Evolutionary conservation across 2,797 vertebrate species (phyloP), one percentile per base, ranked within the genome.

Genomic region (Enteromius anoplus): DNA sequence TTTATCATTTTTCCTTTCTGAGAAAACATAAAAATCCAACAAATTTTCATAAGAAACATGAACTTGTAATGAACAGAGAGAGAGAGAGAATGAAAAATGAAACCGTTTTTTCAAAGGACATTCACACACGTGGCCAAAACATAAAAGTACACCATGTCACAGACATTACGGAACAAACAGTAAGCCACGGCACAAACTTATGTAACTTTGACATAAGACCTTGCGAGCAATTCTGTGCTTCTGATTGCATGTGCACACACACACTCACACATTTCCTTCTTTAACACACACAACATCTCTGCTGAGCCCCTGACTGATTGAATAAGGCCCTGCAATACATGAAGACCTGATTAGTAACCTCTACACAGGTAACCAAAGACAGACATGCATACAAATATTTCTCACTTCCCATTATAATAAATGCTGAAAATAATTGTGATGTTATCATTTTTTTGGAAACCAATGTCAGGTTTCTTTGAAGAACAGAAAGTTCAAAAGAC

Each of bases 61-160:
- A 11, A 58, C 8, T 47, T 49, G 21, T 45, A 60, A 80, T 71
- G 10, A 70, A 45, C 1, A 69, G 79, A 75, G 47, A 42, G 37
- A 40, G 37, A 37, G 37, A 40, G 40, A 40, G 40, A 40, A 71
- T 75, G 32, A 7, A 65, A 53, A 75, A 42, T 65, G 0, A 26
- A 51, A 19, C 65, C 0, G 7, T 26, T 82, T 75, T 55, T 62
- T 40, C 8, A 72, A 75, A 68, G 47, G 60, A 75, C 32, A 17
- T 53, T 60, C 26, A 58, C 0, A 34, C 21, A 62, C 6, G 23
- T 14, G 9, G 23, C 19, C 51, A 83, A 83, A 83, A 34, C 37
- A 40, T 11, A 62, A 51, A 62, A 77, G 65, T 47, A 77, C 81
- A 83, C 5, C 26, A 60, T 70, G 73, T 70, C 65, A 47, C 51